These are phyloP conservation scores for Cynopterus brachyotis DNA, from an alignment of 2,113 vertebrate genomes.

Conservation along the genomic window DNA sequence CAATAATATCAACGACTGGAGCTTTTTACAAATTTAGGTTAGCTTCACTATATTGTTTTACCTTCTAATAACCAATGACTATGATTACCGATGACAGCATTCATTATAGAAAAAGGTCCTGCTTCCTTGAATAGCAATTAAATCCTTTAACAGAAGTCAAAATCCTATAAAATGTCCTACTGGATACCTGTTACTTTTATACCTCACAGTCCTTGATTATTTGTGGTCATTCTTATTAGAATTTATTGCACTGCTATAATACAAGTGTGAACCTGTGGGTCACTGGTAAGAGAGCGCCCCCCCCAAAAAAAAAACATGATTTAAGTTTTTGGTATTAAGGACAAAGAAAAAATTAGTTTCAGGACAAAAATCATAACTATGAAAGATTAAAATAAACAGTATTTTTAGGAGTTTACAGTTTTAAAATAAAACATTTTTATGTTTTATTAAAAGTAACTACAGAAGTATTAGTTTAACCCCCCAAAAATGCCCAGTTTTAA, in stretches of 20 bases:
- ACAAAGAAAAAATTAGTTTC: background rate
- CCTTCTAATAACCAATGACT: background rate
- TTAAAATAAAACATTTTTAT: background rate
- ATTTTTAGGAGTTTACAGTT: background rate
- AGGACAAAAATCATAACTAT: background rate
- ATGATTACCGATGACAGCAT: background rate
- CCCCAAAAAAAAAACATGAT: background rate
- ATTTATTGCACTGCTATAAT: background rate
- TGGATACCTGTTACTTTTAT: background rate
- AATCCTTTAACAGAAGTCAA: background rate
- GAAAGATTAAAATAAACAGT: background rate
- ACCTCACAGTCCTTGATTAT: background rate
- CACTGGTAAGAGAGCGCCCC: background rate
- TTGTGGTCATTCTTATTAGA: background rate
- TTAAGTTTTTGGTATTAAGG: background rate
- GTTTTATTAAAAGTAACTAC: background rate
- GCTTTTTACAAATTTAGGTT: background rate
- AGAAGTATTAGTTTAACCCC: background rate
- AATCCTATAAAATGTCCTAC: background rate
- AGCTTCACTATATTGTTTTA: background rate
- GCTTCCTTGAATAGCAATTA: background rate
- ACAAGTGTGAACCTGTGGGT: background rate
- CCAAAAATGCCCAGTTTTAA: background rate
- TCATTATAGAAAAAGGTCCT: background rate
- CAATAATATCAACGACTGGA: background rate